phyloP scores from a whole-genome alignment of 2,797 vertebrate species.

The Aulostomus chinensis region DNA sequence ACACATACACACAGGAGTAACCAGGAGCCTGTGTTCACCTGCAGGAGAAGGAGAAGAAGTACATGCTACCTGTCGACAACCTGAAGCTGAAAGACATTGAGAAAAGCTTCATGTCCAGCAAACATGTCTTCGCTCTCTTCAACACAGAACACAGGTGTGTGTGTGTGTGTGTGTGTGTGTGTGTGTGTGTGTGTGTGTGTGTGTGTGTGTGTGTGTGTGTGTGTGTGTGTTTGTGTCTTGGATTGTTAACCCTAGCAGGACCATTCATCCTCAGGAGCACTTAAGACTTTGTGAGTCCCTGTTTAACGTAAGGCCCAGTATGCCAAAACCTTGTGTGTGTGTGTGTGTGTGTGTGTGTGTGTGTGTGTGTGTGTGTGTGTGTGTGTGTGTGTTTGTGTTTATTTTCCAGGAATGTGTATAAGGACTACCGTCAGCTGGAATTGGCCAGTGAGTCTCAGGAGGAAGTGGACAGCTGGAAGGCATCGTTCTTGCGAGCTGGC shows the following conservation, averaged over 20 bases:
- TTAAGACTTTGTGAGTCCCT: no score
- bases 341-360: not conserved
- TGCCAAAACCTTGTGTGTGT: no score
- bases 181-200: no score
- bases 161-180: constrained; percentile 1
- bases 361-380: not conserved
- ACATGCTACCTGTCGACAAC: constrained; percentile 94
- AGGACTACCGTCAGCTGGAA: constrained; percentile 94
- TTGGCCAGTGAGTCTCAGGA: constrained; percentile 94
- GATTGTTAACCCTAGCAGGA: no score
- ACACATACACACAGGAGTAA: no score
- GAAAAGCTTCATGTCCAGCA: constrained; percentile 98
- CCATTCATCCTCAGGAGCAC: no score
- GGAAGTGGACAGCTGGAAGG: constrained; percentile 96
- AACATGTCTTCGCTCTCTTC: constrained; percentile 93
- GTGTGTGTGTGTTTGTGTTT: not conserved
- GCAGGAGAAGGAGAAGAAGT: constrained; percentile 86
- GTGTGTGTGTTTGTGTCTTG: no score
- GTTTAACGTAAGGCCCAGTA: no score
- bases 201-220: no score
- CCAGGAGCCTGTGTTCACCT: constrained; percentile 31
- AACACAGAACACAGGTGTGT: constrained; percentile 92
- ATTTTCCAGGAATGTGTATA: constrained; percentile 89
- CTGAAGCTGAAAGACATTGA: constrained; percentile 93
- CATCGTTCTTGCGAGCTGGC: constrained; percentile 92